Percentiles rank a stretch among this genome's conserved stretches.
phyloP scores from a whole-genome alignment of 1,140 invertebrate species.

The Homalodisca vitripennis region DNA sequence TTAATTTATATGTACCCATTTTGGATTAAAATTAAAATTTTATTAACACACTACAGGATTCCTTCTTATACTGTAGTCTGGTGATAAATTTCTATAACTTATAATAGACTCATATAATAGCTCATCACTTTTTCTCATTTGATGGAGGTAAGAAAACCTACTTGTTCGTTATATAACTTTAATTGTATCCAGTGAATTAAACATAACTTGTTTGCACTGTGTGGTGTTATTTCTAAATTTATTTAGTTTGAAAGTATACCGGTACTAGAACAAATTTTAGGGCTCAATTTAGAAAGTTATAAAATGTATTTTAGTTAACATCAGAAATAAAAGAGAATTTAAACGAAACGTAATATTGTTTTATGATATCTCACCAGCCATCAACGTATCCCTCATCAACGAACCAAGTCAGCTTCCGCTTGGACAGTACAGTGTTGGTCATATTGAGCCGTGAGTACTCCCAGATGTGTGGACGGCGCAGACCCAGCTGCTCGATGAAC shows the following conservation, averaged over 20 bases:
- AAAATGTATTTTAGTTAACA: neutral
- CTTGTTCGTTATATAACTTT: too few relatives aligned
- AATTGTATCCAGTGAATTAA: too few relatives aligned
- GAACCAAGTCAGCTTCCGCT: slow-evolving; percentile 97
- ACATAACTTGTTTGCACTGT: too few relatives aligned
- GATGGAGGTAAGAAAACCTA: too few relatives aligned
- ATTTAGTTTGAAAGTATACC: neutral
- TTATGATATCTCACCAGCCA: slow-evolving; percentile 76
- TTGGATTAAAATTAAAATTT: too few relatives aligned
- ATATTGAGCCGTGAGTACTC: slow-evolving; percentile 93
- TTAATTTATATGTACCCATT: too few relatives aligned
- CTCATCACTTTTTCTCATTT: too few relatives aligned
- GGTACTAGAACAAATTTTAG: neutral
- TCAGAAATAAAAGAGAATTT: neutral
- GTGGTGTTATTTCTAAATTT: neutral
- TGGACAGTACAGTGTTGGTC: slow-evolving; percentile 97
- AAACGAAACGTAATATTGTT: neutral
- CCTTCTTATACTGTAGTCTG: too few relatives aligned
- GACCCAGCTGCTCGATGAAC: slow-evolving; percentile 83
- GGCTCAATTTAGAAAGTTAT: neutral
- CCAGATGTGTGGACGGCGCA: slow-evolving; percentile 93
- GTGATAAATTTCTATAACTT: too few relatives aligned
- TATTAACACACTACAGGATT: too few relatives aligned
- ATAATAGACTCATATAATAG: too few relatives aligned
- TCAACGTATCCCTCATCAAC: slow-evolving; percentile 91